Conservation (phyloP, 2,797 vertebrate genomes). For the Microhierax caerulescens region DNA sequence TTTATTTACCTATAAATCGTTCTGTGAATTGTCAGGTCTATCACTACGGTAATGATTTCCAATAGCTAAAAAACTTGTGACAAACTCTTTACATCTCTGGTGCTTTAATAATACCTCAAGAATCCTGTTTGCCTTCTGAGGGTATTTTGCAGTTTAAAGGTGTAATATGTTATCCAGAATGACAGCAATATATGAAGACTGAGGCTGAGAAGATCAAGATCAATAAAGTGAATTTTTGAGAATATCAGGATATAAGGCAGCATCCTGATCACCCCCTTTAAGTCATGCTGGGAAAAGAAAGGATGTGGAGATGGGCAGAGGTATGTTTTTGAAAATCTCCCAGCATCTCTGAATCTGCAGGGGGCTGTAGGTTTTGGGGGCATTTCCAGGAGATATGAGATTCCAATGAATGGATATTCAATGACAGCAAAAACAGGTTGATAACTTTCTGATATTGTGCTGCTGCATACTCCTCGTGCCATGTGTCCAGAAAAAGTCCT, state of each 20-base stretch:
- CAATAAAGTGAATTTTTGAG: neutral
- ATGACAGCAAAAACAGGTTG: neutral
- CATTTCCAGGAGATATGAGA: neutral
- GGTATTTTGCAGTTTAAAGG: neutral
- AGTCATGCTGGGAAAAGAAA: neutral
- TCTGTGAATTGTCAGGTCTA: neutral
- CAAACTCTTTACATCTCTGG: neutral
- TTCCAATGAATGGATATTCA: neutral
- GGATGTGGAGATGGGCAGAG: neutral
- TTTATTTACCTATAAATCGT: neutral
- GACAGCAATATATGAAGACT: neutral
- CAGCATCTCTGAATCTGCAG: neutral
- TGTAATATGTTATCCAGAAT: neutral
- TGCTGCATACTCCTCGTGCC: rapidly evolving
- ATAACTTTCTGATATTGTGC: neutral
- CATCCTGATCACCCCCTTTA: neutral
- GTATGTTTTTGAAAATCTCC: neutral
- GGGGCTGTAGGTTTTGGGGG: neutral
- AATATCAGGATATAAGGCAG: neutral
- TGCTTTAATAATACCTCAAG: neutral
- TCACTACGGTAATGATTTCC: neutral
- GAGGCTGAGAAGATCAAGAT: neutral
- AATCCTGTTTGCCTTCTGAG: neutral
- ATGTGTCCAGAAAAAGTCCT: neutral
- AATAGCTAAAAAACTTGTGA: neutral